Evolutionary conservation across 1,140 invertebrate genomes (phyloP).

Genomic region (Euglossa dilemma): DNA sequence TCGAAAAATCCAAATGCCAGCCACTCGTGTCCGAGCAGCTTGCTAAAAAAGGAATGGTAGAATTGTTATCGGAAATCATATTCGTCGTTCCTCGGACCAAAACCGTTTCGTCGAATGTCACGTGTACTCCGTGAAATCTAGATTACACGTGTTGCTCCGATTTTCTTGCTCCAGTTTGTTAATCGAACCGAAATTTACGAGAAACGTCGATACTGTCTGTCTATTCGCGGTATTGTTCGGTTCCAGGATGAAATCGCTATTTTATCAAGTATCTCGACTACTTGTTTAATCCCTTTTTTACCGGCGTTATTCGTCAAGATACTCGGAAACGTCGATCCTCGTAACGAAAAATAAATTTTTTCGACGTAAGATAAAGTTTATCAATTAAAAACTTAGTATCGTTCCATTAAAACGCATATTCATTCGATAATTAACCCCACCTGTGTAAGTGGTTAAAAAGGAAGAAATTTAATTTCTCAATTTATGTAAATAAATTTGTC

Average conservation of each 20-base stretch:
- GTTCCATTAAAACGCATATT: too few relatives aligned
- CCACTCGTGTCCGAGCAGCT: not conserved
- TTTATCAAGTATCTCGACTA: not conserved
- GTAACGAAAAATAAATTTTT: too few relatives aligned
- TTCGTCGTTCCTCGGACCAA: not conserved
- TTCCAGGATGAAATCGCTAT: not conserved
- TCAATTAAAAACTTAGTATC: too few relatives aligned
- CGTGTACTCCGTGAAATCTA: not conserved
- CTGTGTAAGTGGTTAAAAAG: too few relatives aligned
- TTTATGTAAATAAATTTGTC: too few relatives aligned
- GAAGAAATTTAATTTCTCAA: too few relatives aligned
- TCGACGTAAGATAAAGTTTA: too few relatives aligned
- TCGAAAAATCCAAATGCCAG: slow-evolving; percentile 11
- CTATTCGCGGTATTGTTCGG: not conserved
- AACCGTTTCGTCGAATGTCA: not conserved
- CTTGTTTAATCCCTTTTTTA: too few relatives aligned
- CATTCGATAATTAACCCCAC: too few relatives aligned
- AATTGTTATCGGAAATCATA: not conserved
- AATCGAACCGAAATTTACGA: not conserved
- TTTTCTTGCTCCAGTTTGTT: not conserved
- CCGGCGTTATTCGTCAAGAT: too few relatives aligned
- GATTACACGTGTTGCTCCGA: not conserved
- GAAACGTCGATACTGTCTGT: not conserved
- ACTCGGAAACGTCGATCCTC: too few relatives aligned
- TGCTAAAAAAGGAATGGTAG: slow-evolving; percentile 5